A percentile compares a stretch with the other conserved stretches of the same genome.
phyloP scores from a whole-genome alignment of 2,888 invertebrate species.

The Xylocampa areola region DNA sequence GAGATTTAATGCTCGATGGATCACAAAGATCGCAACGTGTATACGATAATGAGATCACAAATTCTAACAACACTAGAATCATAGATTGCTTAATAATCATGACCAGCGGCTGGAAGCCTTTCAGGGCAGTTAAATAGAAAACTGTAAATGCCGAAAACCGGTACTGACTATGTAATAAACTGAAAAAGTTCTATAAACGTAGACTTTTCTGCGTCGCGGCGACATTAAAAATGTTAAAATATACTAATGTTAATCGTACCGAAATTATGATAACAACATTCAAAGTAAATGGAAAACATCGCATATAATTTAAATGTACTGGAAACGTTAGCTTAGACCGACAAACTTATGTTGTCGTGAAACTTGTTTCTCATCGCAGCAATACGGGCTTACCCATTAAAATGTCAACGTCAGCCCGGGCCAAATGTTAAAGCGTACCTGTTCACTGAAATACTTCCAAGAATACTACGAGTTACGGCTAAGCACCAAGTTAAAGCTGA shows the following conservation, averaged over 20 bases:
- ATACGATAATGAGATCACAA: too few relatives aligned
- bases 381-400: constrained; percentile 39
- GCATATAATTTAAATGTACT: constrained; percentile 20
- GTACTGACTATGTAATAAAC: neutral
- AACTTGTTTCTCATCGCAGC: constrained; percentile 35
- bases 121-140: too few relatives aligned
- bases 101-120: too few relatives aligned
- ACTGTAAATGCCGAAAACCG: too few relatives aligned
- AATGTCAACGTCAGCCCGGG: constrained; percentile 32
- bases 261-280: constrained; percentile 33
- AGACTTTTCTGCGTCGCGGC: neutral
- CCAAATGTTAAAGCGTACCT: constrained; percentile 16
- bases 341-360: constrained; percentile 38
- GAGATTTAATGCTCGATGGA: too few relatives aligned
- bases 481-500: constrained; percentile 13
- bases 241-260: constrained; percentile 9
- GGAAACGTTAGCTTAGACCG: constrained; percentile 17
- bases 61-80: too few relatives aligned
- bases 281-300: constrained; percentile 19
- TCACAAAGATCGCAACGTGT: too few relatives aligned
- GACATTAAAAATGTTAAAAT: constrained; percentile 17
- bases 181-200: neutral
- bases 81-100: too few relatives aligned
- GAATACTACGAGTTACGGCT: constrained; percentile 11
- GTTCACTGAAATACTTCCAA: constrained; percentile 24